These are phyloP conservation scores for Aegypius monachus DNA, from an alignment of 2,113 vertebrate species.

Conservation along the genomic window DNA sequence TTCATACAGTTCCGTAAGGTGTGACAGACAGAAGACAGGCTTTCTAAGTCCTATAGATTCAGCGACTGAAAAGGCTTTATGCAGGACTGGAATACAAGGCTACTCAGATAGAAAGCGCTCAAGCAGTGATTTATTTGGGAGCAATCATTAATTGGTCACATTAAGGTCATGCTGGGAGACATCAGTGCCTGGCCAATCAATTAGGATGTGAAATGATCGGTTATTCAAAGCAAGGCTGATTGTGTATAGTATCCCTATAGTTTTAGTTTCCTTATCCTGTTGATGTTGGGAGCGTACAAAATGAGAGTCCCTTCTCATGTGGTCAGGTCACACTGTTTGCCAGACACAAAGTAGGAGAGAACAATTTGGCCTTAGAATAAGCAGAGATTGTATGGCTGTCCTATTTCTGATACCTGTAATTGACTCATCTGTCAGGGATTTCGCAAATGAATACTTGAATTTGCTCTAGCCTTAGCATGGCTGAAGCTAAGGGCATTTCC, in stretches of 20 bases:
- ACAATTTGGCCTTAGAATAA: not conserved
- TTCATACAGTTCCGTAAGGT: not conserved
- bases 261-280: not conserved
- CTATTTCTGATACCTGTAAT: not conserved
- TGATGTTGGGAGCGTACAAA: not conserved
- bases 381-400: not conserved
- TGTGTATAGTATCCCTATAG: not conserved
- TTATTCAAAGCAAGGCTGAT: not conserved
- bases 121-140: not conserved
- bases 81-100: not conserved
- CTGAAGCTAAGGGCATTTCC: not conserved
- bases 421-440: not conserved
- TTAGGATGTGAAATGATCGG: not conserved
- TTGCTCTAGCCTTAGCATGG: not conserved
- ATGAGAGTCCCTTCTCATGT: not conserved
- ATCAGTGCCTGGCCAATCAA: not conserved
- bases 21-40: not conserved
- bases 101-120: not conserved
- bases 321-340: not conserved
- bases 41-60: not conserved
- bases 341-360: not conserved
- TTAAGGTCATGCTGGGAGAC: not conserved
- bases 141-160: not conserved
- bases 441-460: not conserved
- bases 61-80: fast-evolving